Conservation (phyloP, 2,797 vertebrate genomes). For the Nyctibius grandis region DNA sequence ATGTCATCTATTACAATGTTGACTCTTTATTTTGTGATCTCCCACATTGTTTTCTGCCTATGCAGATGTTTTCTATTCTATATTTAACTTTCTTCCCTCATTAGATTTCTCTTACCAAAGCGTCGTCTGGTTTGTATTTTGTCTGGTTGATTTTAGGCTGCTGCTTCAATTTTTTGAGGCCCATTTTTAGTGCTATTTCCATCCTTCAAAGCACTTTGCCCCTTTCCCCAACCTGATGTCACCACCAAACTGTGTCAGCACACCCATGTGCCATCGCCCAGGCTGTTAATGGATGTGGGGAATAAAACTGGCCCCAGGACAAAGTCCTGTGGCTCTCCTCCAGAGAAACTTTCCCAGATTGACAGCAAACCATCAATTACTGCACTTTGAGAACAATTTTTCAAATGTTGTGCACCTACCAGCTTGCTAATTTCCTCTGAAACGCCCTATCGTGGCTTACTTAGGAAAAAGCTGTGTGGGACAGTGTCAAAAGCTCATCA, state of each 20-base stretch:
- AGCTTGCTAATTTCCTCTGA: not conserved
- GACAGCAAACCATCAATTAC: not conserved
- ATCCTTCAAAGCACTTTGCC: not conserved
- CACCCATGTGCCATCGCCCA: not conserved
- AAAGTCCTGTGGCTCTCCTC: not conserved
- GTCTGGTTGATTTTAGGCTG: not conserved
- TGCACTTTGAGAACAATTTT: not conserved
- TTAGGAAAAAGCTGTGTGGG: not conserved
- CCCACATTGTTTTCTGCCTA: not conserved
- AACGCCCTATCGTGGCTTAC: not conserved
- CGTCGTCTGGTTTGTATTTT: not conserved
- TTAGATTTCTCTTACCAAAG: not conserved
- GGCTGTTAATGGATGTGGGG: not conserved
- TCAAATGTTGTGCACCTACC: not conserved
- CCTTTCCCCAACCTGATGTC: not conserved
- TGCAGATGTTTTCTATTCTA: not conserved
- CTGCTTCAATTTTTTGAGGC: not conserved
- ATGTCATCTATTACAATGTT: not conserved
- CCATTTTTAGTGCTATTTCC: not conserved
- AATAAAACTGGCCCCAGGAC: not conserved
- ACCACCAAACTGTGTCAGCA: not conserved
- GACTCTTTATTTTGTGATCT: not conserved
- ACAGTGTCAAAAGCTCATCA: slow-evolving; percentile 1
- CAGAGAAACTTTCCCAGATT: not conserved
- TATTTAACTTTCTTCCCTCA: slow-evolving; percentile 1